Base-by-base conservation (phyloP, 1,140 invertebrate species). In the Saccostrea echinata region DNA sequence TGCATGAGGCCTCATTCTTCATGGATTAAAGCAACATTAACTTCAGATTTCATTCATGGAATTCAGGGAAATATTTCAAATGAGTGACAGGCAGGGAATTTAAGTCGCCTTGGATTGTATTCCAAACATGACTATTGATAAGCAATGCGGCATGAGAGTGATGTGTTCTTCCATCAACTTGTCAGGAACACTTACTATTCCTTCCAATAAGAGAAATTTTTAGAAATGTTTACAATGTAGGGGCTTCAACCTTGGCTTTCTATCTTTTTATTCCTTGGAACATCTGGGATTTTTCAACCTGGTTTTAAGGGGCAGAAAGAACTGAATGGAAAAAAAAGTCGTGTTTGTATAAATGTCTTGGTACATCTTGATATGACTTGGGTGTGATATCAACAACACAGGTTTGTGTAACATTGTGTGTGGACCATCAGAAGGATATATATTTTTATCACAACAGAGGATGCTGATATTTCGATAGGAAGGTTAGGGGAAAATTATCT, bases 21-120 rank as follows among this genome's bases (percentile, higher is more conserved):
- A 76, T 76, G 68, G 68, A 76, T 76, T 76, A 76, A 76, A 76
- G 68, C 24, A 76, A 76, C 68, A 76, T 30, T 76, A 76, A 76
- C 68, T 71, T 76, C 68, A 76, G 68, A 76, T 76, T 76, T 76
- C 27, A 76, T 76, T 76, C 68, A 76, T 27, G 68, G 68, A 76
- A 76, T 76, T 76, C 68, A 76, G 24, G 57, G 68, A 76, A 76
- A 27, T 6, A 76, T 33, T 76, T 76, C 27, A 76, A 76, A 76
- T 76, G 68, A 76, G 68, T 76, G 68, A 76, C 68, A 27, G 64
- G 30, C 27, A 30, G 68, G 68, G 68, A 76, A 76, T 33, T 30
- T 2, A 30, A 76, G 68, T 27, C 68, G 13, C 27, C 27, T 76
- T 33, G 11, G 68, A 76, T 61, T 30, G 68, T 76, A 18, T 76